Evolutionary conservation across 2,113 vertebrate species (phyloP).

Genomic region (Pterocles burchelli): DNA sequence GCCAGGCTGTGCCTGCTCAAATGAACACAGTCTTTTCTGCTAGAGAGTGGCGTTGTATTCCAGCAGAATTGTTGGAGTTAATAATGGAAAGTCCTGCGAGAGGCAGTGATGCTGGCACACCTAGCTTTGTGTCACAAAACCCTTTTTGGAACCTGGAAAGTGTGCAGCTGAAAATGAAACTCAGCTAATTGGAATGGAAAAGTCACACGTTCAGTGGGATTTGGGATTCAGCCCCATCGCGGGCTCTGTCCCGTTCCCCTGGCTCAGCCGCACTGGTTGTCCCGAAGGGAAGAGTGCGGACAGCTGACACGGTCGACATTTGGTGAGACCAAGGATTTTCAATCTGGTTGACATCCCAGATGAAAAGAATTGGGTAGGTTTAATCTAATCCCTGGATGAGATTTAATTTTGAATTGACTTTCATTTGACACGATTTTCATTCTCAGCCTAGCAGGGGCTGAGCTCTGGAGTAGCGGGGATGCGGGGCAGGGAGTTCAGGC

Average conservation of each 20-base stretch:
- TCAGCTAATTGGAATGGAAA: not conserved
- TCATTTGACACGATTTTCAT: not conserved
- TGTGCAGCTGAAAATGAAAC: not conserved
- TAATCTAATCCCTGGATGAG: conserved; percentile 18
- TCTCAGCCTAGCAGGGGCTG: not conserved
- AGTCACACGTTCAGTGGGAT: accelerated
- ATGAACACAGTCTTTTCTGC: no score
- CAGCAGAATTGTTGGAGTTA: not conserved
- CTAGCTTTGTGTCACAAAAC: not conserved
- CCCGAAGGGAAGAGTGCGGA: not conserved
- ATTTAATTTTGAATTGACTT: conserved; percentile 16
- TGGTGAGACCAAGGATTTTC: not conserved
- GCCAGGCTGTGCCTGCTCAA: not conserved
- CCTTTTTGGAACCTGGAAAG: not conserved
- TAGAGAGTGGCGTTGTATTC: no score
- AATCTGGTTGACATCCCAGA: not conserved
- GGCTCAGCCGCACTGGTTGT: no score
- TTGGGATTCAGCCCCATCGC: not conserved
- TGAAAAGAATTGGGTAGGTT: not conserved
- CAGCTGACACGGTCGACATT: not conserved
- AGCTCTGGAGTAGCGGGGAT: not conserved
- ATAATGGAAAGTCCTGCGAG: not conserved
- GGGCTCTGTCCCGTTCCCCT: not conserved
- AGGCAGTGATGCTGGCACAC: not conserved
- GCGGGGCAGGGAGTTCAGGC: not conserved